A percentile compares a stretch with the other conserved stretches of the same genome.
These are phyloP conservation scores for Amiota mariae DNA, from an alignment of 2,888 invertebrate species.

Conservation along the genomic window DNA sequence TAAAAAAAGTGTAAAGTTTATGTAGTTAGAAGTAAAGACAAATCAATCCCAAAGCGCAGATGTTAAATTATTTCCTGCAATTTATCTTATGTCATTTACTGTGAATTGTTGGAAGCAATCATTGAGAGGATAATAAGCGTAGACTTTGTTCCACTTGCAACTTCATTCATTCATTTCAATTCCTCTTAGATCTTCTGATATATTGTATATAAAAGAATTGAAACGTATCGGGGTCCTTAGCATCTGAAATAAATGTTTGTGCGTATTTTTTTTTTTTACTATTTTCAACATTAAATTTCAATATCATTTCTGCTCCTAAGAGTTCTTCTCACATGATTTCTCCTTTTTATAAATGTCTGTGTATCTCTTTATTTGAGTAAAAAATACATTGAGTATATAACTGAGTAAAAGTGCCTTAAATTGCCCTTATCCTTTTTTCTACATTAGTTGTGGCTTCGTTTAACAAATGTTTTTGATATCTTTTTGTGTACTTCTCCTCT, in stretches of 20 bases:
- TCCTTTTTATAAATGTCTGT: too few relatives aligned
- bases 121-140: too few relatives aligned
- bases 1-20: too few relatives aligned
- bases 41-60: neutral
- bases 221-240: constrained; percentile 1
- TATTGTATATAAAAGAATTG: neutral
- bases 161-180: neutral
- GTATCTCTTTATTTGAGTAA: too few relatives aligned
- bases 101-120: too few relatives aligned
- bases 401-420: neutral
- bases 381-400: too few relatives aligned
- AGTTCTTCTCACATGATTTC: too few relatives aligned
- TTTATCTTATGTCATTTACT: neutral
- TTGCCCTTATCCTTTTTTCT: constrained; percentile 12
- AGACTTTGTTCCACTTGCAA: neutral
- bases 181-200: constrained; percentile 4
- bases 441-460: constrained; percentile 20
- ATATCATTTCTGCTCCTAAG: neutral
- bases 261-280: neutral
- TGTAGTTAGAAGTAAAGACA: neutral
- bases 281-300: neutral
- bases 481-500: neutral
- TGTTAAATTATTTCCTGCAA: constrained; percentile 19
- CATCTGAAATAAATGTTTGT: neutral
- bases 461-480: neutral